A percentile compares a stretch with the other conserved stretches of the same genome.
Evolutionary conservation across 2,888 invertebrate genomes (phyloP).

Genomic region (Ornithoptera alexandrae): DNA sequence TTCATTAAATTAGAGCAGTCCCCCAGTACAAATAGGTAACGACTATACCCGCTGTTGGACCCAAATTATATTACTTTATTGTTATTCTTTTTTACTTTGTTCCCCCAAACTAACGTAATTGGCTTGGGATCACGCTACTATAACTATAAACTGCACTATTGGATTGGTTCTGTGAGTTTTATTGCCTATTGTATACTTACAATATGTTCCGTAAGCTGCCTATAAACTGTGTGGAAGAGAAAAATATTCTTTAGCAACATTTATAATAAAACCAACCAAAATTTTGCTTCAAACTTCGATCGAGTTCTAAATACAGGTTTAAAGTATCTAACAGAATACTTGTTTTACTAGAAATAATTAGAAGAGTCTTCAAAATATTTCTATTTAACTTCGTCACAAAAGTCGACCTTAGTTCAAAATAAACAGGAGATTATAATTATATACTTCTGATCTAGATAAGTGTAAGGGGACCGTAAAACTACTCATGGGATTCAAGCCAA

Average conservation of each 20-base stretch:
- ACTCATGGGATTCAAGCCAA: too few relatives aligned
- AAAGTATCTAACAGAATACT: too few relatives aligned
- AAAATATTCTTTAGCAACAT: background rate
- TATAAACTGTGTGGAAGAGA: conserved; percentile 21
- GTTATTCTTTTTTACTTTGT: conserved; percentile 71
- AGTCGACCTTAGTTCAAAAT: too few relatives aligned
- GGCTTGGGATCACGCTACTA: conserved; percentile 76
- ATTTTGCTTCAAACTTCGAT: too few relatives aligned
- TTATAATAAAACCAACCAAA: background rate
- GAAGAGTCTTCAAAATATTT: too few relatives aligned
- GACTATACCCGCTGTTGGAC: conserved; percentile 58
- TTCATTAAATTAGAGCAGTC: conserved; percentile 70
- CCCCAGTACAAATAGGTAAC: conserved; percentile 70
- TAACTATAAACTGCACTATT: conserved; percentile 72
- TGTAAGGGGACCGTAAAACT: too few relatives aligned
- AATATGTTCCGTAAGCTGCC: conserved; percentile 29
- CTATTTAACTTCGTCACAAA: too few relatives aligned
- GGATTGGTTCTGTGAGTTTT: conserved; percentile 64
- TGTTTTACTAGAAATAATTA: too few relatives aligned
- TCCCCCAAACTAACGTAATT: conserved; percentile 77
- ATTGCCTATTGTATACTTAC: conserved; percentile 33
- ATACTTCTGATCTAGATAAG: too few relatives aligned
- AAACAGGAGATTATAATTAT: too few relatives aligned
- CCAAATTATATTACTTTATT: conserved; percentile 79
- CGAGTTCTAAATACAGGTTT: too few relatives aligned